These are phyloP conservation scores for Flexamia atlantica DNA, from an alignment of 2,888 invertebrate genomes.

Conservation along the genomic window DNA sequence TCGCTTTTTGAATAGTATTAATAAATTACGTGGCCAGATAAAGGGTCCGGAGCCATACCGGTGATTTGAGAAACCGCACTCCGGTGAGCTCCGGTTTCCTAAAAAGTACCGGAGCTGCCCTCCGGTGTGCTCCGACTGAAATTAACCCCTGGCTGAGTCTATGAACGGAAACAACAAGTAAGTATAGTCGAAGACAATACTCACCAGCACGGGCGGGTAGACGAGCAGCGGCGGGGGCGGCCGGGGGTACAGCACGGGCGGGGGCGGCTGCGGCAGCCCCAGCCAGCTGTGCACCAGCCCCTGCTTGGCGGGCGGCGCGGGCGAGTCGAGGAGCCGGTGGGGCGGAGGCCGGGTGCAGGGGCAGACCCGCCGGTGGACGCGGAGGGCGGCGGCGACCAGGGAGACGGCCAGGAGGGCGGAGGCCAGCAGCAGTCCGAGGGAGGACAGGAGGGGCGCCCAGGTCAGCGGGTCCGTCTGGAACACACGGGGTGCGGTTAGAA, in stretches of 20 bases:
- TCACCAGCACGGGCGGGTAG: too few relatives aligned
- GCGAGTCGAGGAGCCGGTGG: slow-evolving; percentile 60
- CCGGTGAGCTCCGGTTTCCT: too few relatives aligned
- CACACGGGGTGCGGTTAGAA: too few relatives aligned
- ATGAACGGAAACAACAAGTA: too few relatives aligned
- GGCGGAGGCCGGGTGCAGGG: slow-evolving; percentile 65
- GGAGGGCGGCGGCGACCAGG: slow-evolving; percentile 68
- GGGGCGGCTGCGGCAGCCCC: slow-evolving; percentile 65
- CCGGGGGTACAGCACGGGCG: slow-evolving; percentile 48
- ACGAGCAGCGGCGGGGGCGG: slow-evolving; percentile 45
- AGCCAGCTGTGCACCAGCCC: slow-evolving; percentile 68
- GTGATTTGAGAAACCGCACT: too few relatives aligned
- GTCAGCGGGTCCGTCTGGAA: slow-evolving; percentile 61
- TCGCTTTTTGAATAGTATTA: too few relatives aligned
- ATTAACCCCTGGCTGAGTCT: too few relatives aligned
- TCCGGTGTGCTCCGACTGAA: too few relatives aligned
- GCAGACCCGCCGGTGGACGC: slow-evolving; percentile 69
- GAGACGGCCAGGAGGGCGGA: slow-evolving; percentile 68
- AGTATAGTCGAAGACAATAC: too few relatives aligned
- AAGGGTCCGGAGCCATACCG: too few relatives aligned
- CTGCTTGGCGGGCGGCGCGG: slow-evolving; percentile 67
- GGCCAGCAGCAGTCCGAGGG: slow-evolving; percentile 69
- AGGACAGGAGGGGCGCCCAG: slow-evolving; percentile 70
- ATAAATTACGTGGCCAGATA: too few relatives aligned
- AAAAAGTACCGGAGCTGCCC: too few relatives aligned